A percentile compares a stretch with the other conserved stretches of the same genome.
Conservation (phyloP, 2,888 invertebrate species). For the Oscheius sp. region DNA sequence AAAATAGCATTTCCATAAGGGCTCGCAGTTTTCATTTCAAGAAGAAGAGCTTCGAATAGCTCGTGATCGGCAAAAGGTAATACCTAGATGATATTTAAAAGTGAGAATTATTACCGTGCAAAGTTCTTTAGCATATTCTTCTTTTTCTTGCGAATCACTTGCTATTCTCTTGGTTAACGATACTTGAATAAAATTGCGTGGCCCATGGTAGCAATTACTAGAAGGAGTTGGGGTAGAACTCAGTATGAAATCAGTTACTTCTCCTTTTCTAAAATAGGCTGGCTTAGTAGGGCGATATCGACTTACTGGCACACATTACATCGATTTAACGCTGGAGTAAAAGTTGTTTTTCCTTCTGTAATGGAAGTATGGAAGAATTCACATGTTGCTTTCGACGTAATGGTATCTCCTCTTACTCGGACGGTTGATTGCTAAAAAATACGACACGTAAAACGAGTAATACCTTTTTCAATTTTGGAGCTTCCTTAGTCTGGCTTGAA, state of each 20-base stretch:
- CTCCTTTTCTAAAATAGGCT: constrained; percentile 33
- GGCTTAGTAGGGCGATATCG: background rate
- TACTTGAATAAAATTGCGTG: constrained; percentile 32
- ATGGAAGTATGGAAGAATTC: constrained; percentile 16
- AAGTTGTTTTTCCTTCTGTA: constrained; percentile 11
- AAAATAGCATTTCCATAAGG: constrained; percentile 45
- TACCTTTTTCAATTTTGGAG: background rate
- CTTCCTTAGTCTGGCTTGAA: background rate
- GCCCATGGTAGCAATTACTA: constrained; percentile 38
- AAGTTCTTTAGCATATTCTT: constrained; percentile 44
- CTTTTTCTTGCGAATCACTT: constrained; percentile 40
- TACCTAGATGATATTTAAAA: constrained; percentile 34
- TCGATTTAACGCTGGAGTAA: background rate
- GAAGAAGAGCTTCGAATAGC: constrained; percentile 41
- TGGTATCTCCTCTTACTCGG: background rate
- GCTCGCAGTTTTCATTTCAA: constrained; percentile 42
- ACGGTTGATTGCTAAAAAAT: background rate
- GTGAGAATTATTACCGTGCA: constrained; percentile 36
- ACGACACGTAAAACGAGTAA: background rate
- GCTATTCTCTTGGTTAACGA: constrained; percentile 44
- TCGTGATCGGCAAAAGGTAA: constrained; percentile 50
- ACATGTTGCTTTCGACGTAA: background rate
- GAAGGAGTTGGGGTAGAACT: constrained; percentile 41
- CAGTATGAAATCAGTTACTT: constrained; percentile 41
- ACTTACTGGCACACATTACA: constrained; percentile 19